Evolutionary conservation across 2,113 vertebrate species (phyloP).

Genomic region (Tonatia bakeri): DNA sequence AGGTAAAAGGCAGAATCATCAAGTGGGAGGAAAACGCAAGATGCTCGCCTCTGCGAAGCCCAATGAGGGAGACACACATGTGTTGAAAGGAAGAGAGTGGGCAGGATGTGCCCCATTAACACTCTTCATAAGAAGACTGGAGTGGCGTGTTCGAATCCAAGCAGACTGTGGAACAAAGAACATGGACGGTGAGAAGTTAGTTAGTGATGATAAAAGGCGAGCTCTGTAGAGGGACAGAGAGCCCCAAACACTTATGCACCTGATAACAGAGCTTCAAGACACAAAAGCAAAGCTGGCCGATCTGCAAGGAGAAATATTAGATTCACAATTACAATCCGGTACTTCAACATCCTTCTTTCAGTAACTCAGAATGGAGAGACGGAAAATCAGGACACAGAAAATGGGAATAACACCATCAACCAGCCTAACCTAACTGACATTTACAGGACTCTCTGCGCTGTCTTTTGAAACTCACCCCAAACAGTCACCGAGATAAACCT

Average conservation of each 20-base stretch:
- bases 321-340: neutral
- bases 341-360: neutral
- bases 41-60: neutral
- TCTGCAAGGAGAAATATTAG: neutral
- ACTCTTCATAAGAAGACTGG: neutral
- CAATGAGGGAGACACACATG: neutral
- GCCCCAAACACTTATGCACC: neutral
- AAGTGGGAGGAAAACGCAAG: neutral
- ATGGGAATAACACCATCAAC: rapidly evolving
- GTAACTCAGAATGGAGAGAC: neutral
- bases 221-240: neutral
- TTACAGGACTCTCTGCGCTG: neutral
- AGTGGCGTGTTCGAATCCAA: no score
- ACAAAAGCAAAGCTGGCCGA: neutral
- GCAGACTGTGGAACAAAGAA: neutral
- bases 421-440: no score
- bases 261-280: neutral
- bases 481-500: neutral
- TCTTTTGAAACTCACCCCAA: neutral
- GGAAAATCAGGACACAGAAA: neutral
- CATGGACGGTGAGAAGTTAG: neutral
- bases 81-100: neutral
- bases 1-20: neutral
- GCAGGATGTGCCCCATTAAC: neutral
- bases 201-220: neutral